phyloP scores from a whole-genome alignment of 2,113 vertebrate genomes.

The Rhineura floridana region DNA sequence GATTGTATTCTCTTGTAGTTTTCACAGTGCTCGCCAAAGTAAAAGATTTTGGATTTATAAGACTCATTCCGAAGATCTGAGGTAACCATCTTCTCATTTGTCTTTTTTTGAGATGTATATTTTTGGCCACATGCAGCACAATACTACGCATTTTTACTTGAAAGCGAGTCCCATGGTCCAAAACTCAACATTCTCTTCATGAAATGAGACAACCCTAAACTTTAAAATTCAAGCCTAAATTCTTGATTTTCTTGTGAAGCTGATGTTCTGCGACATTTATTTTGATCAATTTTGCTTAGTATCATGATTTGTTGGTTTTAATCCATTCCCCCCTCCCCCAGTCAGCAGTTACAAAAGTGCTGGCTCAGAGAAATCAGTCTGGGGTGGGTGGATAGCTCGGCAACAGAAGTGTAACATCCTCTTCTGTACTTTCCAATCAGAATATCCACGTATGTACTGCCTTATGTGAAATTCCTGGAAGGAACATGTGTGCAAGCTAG shows the following conservation, averaged over 20 bases:
- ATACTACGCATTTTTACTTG: neutral
- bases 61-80: conserved; percentile 75
- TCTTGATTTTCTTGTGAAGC: neutral
- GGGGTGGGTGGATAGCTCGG: no score
- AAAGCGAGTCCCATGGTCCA: no score
- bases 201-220: neutral
- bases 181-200: neutral
- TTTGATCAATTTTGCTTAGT: neutral
- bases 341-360: neutral
- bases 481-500: neutral
- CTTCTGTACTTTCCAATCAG: neutral
- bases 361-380: no score
- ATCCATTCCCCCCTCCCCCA: neutral
- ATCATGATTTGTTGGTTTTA: neutral
- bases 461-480: neutral
- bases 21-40: conserved; percentile 88
- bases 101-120: neutral
- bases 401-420: neutral
- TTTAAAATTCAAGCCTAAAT: neutral
- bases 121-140: neutral
- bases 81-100: conserved; percentile 69
- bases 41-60: conserved; percentile 85
- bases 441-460: no score
- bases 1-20: conserved; percentile 76
- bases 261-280: neutral